Evolutionary conservation across 2,797 vertebrate genomes (phyloP).

Genomic region (Paratrypauchen microcephalus): DNA sequence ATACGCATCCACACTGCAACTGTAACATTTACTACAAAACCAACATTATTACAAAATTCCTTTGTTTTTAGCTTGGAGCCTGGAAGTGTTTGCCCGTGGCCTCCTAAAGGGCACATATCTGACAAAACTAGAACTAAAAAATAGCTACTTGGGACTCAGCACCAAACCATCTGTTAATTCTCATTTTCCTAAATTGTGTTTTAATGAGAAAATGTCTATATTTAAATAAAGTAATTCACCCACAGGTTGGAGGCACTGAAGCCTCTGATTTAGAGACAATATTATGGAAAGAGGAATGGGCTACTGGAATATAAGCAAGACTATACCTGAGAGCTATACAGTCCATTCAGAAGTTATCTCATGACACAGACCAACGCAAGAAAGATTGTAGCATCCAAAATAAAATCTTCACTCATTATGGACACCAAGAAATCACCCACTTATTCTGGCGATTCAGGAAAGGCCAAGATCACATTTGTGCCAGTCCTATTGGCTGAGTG

Average conservation of each 20-base stretch:
- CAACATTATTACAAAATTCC: neutral
- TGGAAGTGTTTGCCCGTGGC: slow-evolving; percentile 9
- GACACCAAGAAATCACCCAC: no score
- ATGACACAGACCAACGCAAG: neutral
- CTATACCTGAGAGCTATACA: neutral
- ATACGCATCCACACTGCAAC: no score
- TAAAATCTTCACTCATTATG: no score
- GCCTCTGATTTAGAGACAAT: no score
- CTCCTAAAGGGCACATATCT: slow-evolving; percentile 13
- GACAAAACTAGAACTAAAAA: slow-evolving; percentile 6
- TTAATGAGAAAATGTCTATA: neutral
- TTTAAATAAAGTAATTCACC: neutral
- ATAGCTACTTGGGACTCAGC: neutral
- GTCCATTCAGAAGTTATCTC: neutral
- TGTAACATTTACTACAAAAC: neutral
- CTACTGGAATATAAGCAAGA: no score
- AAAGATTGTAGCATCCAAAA: neutral
- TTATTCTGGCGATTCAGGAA: no score
- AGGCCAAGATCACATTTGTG: no score
- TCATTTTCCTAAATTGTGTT: neutral
- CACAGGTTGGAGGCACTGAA: neutral
- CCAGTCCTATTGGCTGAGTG: neutral
- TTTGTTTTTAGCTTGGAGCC: neutral
- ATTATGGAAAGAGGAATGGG: no score
- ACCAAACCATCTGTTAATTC: neutral